Percentiles rank a stretch among this genome's conserved stretches.
These are phyloP conservation scores for Sussaba pulchella DNA, from an alignment of 2,888 invertebrate species.

Conservation along the genomic window DNA sequence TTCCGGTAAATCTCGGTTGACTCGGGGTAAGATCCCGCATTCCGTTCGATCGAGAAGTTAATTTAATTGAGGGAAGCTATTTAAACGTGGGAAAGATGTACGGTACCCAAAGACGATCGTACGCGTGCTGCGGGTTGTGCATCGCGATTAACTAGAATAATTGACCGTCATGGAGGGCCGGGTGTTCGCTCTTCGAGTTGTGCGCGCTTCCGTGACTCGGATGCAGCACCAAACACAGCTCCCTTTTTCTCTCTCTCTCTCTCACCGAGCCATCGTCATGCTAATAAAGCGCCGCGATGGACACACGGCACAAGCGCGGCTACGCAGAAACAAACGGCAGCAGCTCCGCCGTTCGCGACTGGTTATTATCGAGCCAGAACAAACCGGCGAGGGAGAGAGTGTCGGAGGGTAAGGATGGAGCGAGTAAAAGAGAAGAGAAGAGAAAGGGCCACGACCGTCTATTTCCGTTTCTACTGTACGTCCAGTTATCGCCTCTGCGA, in stretches of 20 bases:
- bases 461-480: slow-evolving; percentile 60
- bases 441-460: slow-evolving; percentile 54
- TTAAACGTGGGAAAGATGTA: slow-evolving; percentile 60
- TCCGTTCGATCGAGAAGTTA: slow-evolving; percentile 1
- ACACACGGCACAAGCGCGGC: not conserved
- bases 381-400: slow-evolving; percentile 47
- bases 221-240: slow-evolving; percentile 25
- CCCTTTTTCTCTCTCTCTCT: not conserved
- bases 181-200: slow-evolving; percentile 15
- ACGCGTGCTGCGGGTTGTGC: slow-evolving; percentile 62
- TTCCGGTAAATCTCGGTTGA: slow-evolving; percentile 30
- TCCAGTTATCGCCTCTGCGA: slow-evolving; percentile 54
- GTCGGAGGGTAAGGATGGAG: slow-evolving; percentile 3
- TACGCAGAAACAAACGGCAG: not conserved
- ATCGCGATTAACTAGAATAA: slow-evolving; percentile 59
- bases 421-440: not conserved
- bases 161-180: slow-evolving; percentile 56
- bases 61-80: slow-evolving; percentile 46
- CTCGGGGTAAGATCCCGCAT: not conserved
- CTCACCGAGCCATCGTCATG: not conserved
- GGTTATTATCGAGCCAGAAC: slow-evolving; percentile 59
- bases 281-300: slow-evolving; percentile 17
- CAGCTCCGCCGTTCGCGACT: slow-evolving; percentile 2
- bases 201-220: slow-evolving; percentile 57
- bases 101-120: slow-evolving; percentile 10